A percentile compares a stretch with the other conserved stretches of the same genome.
Conservation (phyloP, 2,113 vertebrate species). For the Genyomyrus donnyi region DNA sequence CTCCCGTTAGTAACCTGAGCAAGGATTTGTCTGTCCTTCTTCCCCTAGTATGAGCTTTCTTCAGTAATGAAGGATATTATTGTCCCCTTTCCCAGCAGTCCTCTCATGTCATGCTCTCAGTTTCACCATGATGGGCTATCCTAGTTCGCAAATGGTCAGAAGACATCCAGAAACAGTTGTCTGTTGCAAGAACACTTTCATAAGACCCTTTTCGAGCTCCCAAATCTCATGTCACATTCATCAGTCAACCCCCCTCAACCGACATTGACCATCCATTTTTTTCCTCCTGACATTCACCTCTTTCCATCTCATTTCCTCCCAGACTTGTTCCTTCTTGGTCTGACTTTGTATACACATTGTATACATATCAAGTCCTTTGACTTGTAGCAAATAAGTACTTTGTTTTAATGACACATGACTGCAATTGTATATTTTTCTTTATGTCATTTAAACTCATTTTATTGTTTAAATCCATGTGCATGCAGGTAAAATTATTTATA, state of each 20-base stretch:
- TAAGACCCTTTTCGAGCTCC: not conserved
- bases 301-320: not conserved
- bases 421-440: not conserved
- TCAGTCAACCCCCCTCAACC: not conserved
- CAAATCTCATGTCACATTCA: not conserved
- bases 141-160: not conserved
- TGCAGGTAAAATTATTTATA: not conserved
- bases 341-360: not conserved
- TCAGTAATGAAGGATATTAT: not conserved
- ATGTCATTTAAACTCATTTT: not conserved
- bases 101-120: not conserved
- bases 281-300: not conserved
- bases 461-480: not conserved
- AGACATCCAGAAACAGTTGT: not conserved
- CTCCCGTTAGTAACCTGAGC: not conserved
- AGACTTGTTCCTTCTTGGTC: not conserved
- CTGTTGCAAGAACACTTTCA: not conserved
- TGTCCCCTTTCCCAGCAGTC: not conserved
- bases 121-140: not conserved
- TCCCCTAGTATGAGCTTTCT: not conserved
- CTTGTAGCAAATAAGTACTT: not conserved
- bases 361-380: not conserved
- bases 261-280: not conserved
- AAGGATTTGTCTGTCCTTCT: not conserved
- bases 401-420: not conserved